These are phyloP conservation scores for Pontoporia blainvillei DNA, from an alignment of 2,113 vertebrate species.

Conservation along the genomic window DNA sequence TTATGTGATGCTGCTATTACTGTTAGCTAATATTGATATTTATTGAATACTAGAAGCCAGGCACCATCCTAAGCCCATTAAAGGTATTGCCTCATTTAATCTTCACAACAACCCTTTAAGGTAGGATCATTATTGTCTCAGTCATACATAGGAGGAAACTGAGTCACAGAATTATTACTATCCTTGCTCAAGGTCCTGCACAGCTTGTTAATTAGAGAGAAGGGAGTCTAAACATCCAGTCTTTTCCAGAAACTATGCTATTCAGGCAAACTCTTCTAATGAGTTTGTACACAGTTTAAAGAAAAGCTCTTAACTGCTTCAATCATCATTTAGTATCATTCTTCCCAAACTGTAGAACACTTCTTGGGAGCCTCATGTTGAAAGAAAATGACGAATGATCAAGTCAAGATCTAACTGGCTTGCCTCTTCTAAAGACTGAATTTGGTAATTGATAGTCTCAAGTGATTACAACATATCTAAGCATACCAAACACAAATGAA, in stretches of 20 bases:
- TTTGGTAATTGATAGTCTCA: constrained; percentile 29
- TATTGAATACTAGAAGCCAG: neutral
- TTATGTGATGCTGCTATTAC: neutral
- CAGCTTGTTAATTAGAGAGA: neutral
- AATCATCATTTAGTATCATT: neutral
- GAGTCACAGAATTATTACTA: neutral
- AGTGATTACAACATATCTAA: constrained; percentile 34
- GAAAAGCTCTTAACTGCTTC: neutral
- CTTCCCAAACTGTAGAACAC: neutral
- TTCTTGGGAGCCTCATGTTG: neutral
- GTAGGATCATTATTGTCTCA: neutral
- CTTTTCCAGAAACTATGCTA: neutral
- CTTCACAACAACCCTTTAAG: neutral
- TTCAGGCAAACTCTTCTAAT: constrained; percentile 7
- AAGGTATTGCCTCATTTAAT: neutral
- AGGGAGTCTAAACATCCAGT: neutral
- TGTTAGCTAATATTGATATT: neutral
- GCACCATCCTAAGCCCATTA: neutral
- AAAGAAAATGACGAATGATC: constrained; percentile 49
- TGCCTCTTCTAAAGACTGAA: constrained; percentile 40
- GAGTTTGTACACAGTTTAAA: constrained; percentile 18
- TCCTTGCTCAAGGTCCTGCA: neutral
- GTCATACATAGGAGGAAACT: neutral
- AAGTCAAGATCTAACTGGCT: constrained; percentile 1
- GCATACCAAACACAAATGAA: constrained; percentile 3